These are phyloP conservation scores for Aleiodes leptofemur DNA, from an alignment of 2,888 invertebrate species.

Conservation along the genomic window DNA sequence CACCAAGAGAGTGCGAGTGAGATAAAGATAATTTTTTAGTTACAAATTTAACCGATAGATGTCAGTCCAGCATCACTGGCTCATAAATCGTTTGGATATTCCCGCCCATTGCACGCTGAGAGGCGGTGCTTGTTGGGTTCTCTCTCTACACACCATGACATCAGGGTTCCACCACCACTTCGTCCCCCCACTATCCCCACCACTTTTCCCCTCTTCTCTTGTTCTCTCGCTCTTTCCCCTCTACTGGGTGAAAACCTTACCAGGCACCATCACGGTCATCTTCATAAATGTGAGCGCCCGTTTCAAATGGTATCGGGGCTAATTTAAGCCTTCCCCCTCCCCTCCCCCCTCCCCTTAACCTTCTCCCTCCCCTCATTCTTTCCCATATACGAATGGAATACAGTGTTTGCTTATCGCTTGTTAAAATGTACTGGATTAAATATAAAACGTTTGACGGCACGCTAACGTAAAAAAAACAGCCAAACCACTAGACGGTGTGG, in stretches of 20 bases:
- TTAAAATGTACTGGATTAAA: conserved; percentile 74
- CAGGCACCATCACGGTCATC: conserved; percentile 66
- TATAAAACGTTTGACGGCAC: conserved; percentile 73
- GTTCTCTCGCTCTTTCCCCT: conserved; percentile 49
- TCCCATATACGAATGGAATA: conserved; percentile 63
- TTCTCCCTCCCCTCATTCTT: not conserved
- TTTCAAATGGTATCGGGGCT: conserved; percentile 73
- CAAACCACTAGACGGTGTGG: conserved; percentile 72
- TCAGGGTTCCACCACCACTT: conserved; percentile 66
- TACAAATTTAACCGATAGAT: conserved; percentile 77
- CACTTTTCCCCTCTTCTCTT: conserved; percentile 43
- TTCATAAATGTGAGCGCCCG: conserved; percentile 72
- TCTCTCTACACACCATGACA: conserved; percentile 75
- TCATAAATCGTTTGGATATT: conserved; percentile 74
- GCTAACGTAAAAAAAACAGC: conserved; percentile 20
- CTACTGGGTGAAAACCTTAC: conserved; percentile 57
- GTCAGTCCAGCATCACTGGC: conserved; percentile 68
- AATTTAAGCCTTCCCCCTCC: conserved; percentile 71
- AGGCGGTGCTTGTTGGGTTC: conserved; percentile 76
- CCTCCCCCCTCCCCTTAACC: no score
- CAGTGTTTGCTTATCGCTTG: conserved; percentile 75
- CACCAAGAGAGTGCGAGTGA: conserved; percentile 71
- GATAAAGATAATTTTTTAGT: conserved; percentile 50
- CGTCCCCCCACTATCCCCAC: conserved; percentile 38
- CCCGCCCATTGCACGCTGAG: conserved; percentile 79